These are phyloP conservation scores for Cladorhizidae sp. DNA, from an alignment of 37 sponge, comb jelly and placozoan species.

Conservation along the genomic window DNA sequence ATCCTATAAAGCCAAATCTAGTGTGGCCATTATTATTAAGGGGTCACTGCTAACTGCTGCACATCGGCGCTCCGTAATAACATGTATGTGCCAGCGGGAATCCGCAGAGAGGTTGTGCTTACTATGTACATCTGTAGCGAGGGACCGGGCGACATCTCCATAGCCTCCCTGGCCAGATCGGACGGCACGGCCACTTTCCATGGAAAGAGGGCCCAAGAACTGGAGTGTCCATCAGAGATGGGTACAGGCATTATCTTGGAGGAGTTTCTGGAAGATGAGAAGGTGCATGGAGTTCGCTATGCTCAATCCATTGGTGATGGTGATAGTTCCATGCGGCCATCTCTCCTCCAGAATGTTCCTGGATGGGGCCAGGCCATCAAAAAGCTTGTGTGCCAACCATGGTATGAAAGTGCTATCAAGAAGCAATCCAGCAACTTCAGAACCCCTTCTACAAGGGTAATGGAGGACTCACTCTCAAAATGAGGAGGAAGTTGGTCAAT, in stretches of 20 bases:
- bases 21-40: slow-evolving; percentile 65
- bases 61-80: too few relatives aligned
- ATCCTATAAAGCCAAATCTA: slow-evolving; percentile 67
- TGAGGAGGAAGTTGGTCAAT: slow-evolving; percentile 21
- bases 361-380: slow-evolving; percentile 27
- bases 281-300: slow-evolving; percentile 45
- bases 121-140: too few relatives aligned
- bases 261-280: slow-evolving; percentile 42
- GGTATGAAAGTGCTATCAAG: slow-evolving; percentile 47
- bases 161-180: too few relatives aligned
- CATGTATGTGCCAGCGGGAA: too few relatives aligned
- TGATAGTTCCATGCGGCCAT: slow-evolving; percentile 33
- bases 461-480: slow-evolving; percentile 33
- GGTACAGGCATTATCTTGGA: slow-evolving; percentile 54
- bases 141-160: too few relatives aligned
- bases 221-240: slow-evolving; percentile 43
- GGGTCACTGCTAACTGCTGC: too few relatives aligned
- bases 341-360: slow-evolving; percentile 25
- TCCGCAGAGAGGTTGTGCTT: too few relatives aligned
- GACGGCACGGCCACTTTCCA: too few relatives aligned
- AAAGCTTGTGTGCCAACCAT: slow-evolving; percentile 63
- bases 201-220: too few relatives aligned
- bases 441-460: slow-evolving; percentile 35
- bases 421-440: slow-evolving; percentile 32
- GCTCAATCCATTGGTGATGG: slow-evolving; percentile 46